These are phyloP conservation scores for Zapus hudsonius DNA, from an alignment of 2,113 vertebrate species.

Conservation along the genomic window DNA sequence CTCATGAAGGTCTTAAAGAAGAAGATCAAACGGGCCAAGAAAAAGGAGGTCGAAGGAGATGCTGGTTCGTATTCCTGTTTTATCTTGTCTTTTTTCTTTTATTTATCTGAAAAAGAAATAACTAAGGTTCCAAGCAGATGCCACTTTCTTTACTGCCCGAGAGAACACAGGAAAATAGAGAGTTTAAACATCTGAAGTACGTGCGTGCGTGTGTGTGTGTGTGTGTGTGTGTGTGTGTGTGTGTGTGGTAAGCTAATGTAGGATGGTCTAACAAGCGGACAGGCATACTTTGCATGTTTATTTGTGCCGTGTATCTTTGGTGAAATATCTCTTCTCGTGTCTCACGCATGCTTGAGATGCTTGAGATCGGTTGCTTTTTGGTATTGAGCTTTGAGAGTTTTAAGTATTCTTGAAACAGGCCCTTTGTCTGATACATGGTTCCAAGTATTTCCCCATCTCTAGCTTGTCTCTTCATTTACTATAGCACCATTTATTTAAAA, in stretches of 20 bases:
- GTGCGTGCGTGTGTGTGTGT: background rate
- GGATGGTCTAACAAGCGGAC: background rate
- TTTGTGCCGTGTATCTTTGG: background rate
- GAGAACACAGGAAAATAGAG: background rate
- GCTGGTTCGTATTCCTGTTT: conserved; percentile 82
- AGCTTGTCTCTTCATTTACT: background rate
- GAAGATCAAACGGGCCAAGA: conserved; percentile 87
- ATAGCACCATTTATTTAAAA: background rate
- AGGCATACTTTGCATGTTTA: background rate
- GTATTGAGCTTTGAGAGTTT: background rate
- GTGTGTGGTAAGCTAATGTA: background rate
- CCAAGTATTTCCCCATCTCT: background rate
- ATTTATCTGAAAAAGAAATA: background rate
- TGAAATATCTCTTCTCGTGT: background rate
- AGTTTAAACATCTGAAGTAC: background rate
- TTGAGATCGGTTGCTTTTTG: background rate
- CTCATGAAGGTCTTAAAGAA: conserved; percentile 92
- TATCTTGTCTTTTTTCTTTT: background rate
- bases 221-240: background rate
- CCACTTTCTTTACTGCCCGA: too few species aligned
- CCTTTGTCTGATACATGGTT: background rate
- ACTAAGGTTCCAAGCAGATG: background rate
- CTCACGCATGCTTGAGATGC: background rate
- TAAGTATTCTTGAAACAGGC: background rate
- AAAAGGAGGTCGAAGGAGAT: conserved; percentile 81